Base-by-base conservation (phyloP, 2,888 invertebrate genomes). In the Anodontia alba region DNA sequence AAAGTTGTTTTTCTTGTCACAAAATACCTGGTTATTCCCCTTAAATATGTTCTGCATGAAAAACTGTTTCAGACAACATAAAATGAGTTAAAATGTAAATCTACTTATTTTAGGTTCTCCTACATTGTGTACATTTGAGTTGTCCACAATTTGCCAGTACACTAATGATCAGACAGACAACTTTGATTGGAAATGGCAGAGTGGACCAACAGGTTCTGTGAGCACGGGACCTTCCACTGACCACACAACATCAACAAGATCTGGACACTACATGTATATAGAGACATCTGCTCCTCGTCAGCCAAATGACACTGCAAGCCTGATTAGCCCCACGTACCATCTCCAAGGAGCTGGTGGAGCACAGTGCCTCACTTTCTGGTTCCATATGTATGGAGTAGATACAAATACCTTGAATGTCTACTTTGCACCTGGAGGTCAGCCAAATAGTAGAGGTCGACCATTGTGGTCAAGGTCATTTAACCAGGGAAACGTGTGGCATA, bases 381-480 rank as follows among this genome's bases (percentile, higher is more conserved):
- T 88, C 78, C 91, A 93, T 76, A 92, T 93, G 92, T 90, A 90
- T 71, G 90, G 91, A 12, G 70, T 73, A 12, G 84, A 90, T 69
- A 81, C 90, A 20, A 89, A 90, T 74, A 81, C 86, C n/a, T 87
- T 93, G 1, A 91, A 91, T 73, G 78, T 89, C 0, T 89, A 88
- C 67, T 49, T 83, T 2, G 73, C 85, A 8, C 71, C 81, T n/a
- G 81, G 80, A 2, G 83, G 83, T 33, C 79, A 80, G 49, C 69
- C 84, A 23, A 46, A 15, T 36, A 67, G 23, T 36, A 71, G 83
- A 42, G 76, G 80, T 36, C 42, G 36, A 15, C 62, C 80, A 12
- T 75, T 88, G 7, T 93, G 92, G 92, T 81, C 83, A 57, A 78
- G 91, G 49, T 87, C 89, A 12, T 90, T 87, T 67, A 88, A 93